Base-by-base conservation (phyloP, 2,797 vertebrate species). In the Hozukius guyotensis region DNA sequence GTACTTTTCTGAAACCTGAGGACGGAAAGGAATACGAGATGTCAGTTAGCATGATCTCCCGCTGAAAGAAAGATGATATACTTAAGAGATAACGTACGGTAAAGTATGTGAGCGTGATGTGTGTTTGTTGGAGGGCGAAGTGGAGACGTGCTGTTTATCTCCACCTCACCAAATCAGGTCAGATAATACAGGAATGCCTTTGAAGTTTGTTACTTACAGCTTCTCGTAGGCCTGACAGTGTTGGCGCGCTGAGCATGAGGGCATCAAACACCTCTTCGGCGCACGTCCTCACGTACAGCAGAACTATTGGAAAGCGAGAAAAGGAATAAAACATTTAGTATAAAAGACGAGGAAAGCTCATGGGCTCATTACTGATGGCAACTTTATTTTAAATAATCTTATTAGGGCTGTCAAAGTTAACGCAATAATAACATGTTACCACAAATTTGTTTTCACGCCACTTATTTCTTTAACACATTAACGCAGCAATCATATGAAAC, bases 1-100 rank as follows among this genome's bases (percentile, higher is more conserved):
- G 0, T 99, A 99, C 93, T 99, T 99, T 94, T 99, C 97, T 90
- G 99, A 99, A 94, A 99, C 97, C 99, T 99, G 94, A 95, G 93
- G 73, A 81, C 82, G 85, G 85, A 78, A 79, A 86, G 64, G 27
- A 68, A 86, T 1, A 85, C 1, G 60, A 91, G 81, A 84, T 31
- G 80, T 55, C 56, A 69, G 74, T 92, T 72, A 87, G 68, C 29
- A 4, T 38, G 59, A 72, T 56, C 77, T 71, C 8, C 9, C 2
- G 22, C 60, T 55, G 52, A 84, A 38, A 70, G 83, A 80, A 66
- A 86, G 32, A 27, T 4, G 59, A 90, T 72, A 78, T 2, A 65
- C 70, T 66, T 64, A 66, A 65, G 62, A 52, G 52, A 81, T 46
- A 13, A 25, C 14, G 6, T n/a, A 31, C 2, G 0, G 13, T 72